Evolutionary conservation across 2,113 vertebrate genomes (phyloP).

Genomic region (Phalacrocorax aristotelis): DNA sequence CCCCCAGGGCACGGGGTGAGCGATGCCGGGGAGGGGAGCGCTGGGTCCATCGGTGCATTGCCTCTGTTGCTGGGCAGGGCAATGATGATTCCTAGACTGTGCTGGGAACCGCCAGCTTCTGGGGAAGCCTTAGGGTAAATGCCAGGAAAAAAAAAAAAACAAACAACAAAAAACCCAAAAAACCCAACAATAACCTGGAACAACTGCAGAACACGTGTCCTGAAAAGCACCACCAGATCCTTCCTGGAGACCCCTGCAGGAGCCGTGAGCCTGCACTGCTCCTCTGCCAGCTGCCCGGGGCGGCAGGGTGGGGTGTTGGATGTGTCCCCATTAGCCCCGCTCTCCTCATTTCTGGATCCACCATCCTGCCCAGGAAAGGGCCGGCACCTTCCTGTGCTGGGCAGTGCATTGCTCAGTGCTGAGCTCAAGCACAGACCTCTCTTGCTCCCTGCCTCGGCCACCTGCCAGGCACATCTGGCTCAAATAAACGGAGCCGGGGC

Average conservation of each 20-base stretch:
- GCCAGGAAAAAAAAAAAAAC: background rate
- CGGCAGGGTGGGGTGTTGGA: fast-evolving
- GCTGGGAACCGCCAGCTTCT: background rate
- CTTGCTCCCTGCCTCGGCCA: background rate
- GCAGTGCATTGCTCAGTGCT: background rate
- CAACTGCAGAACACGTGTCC: background rate
- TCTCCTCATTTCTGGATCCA: background rate
- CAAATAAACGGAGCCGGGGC: fast-evolving
- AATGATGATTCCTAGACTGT: background rate
- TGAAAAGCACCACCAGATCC: background rate
- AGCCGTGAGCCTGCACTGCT: background rate
- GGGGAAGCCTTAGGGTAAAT: conserved; percentile 27
- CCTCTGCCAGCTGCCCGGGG: background rate
- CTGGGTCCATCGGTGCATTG: fast-evolving
- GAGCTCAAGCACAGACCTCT: conserved; percentile 24
- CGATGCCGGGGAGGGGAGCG: background rate
- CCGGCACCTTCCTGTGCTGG: conserved; percentile 26
- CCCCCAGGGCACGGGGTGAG: background rate
- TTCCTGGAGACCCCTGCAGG: conserved; percentile 6
- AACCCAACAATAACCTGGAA: conserved; percentile 7
- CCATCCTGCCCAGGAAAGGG: conserved; percentile 11
- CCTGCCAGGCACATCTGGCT: conserved; percentile 11
- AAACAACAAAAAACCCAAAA: too few species aligned
- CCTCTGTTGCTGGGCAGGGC: conserved; percentile 17
- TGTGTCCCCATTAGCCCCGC: background rate